A percentile compares a stretch with the other conserved stretches of the same genome.
Conservation (phyloP, 2,888 invertebrate genomes). For the Cartodere bifasciata region DNA sequence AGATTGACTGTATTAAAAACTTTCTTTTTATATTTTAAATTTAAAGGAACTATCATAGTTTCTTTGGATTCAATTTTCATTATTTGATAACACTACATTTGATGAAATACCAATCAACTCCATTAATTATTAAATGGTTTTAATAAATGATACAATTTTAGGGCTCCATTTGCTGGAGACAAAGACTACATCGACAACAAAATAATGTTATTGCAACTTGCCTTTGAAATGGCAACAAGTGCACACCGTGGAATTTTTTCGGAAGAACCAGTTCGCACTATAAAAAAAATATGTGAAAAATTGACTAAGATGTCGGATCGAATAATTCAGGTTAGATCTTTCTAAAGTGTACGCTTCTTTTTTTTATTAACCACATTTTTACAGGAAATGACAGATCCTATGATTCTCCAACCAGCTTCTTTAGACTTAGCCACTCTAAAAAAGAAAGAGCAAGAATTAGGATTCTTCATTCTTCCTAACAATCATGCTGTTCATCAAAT, state of each 20-base stretch:
- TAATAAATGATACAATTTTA: slow-evolving; percentile 18
- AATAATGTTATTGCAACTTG: slow-evolving; percentile 58
- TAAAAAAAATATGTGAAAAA: slow-evolving; percentile 57
- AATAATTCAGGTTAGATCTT: slow-evolving; percentile 58
- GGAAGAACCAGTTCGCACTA: slow-evolving; percentile 70
- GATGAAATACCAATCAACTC: too few relatives aligned
- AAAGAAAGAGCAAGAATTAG: slow-evolving; percentile 77
- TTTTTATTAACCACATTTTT: slow-evolving; percentile 9
- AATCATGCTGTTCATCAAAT: slow-evolving; percentile 72
- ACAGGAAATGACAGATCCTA: slow-evolving; percentile 72
- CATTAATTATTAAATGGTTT: not conserved
- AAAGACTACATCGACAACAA: slow-evolving; percentile 58
- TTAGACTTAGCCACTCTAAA: slow-evolving; percentile 77
- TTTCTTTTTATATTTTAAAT: too few relatives aligned
- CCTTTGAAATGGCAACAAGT: slow-evolving; percentile 77
- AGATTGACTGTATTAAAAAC: too few relatives aligned
- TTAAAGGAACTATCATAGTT: too few relatives aligned
- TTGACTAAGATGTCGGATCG: slow-evolving; percentile 71
- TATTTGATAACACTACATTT: too few relatives aligned
- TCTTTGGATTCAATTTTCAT: too few relatives aligned
- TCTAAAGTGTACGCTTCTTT: not conserved
- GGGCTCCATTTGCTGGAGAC: slow-evolving; percentile 50
- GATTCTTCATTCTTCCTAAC: slow-evolving; percentile 79
- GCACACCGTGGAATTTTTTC: slow-evolving; percentile 87
- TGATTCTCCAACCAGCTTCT: slow-evolving; percentile 84